Evolutionary conservation across 1,140 invertebrate species (phyloP), one percentile per base, ranked within the genome.

Genomic region (Aphelinus atriplicis): DNA sequence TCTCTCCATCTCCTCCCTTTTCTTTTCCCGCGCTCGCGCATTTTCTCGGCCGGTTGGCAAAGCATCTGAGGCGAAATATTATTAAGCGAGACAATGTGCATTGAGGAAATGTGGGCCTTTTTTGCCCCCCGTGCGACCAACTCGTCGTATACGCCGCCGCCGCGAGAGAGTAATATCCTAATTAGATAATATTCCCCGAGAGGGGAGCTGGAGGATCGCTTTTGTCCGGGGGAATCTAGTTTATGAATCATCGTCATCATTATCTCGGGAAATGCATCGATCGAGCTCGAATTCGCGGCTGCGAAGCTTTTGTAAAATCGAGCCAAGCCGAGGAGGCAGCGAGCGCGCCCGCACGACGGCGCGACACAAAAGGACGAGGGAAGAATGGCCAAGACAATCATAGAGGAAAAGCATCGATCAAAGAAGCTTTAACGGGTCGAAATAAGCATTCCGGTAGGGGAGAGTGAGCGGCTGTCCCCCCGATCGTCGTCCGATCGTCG

Each of bases 41-140:
- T 71, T 71, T 76, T 58, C 47, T 58, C 63, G 57, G 4, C 45
- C 53, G n/a, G 48, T 47, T 6, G 60, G 55, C 10, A 63, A 71
- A 64, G n/a, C 60, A 42, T 2, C 45, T n/a, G 7, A 43, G 61
- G 2, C 1, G 46, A 62, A 57, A 64, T 66, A 73, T 66, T 60
- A 67, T 66, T 60, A 53, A 9, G 51, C 45, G 51, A 71, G 58
- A 56, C 53, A 64, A 53, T 71, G n/a, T 53, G 48, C 26, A 9
- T 45, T 26, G 61, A 69, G 57, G 64, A 42, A 48, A 46, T 10
- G 26, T 7, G 61, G 53, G 43, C 4, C 26, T 7, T 45, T 45
- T 61, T 61, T 43, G 3, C 42, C 58, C 1, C 3, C 26, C 26
- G 26, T 26, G 26, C 26, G 26, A 26, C 26, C 26, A 26, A 26